These are phyloP conservation scores for Myathropa florea DNA, from an alignment of 2,888 invertebrate genomes.

Conservation along the genomic window DNA sequence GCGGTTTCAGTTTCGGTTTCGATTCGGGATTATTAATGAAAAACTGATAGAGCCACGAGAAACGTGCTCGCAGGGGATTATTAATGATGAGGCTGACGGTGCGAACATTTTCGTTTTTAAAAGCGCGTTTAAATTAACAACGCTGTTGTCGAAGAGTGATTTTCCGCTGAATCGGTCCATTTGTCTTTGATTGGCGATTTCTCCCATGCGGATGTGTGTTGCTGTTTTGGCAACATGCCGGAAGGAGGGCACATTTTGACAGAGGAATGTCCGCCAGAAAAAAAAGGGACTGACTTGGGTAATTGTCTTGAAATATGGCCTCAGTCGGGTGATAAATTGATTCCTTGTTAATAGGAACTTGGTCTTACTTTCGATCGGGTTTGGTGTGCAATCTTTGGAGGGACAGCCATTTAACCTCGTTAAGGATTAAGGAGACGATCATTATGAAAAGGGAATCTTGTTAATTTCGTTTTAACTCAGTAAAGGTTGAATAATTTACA, in stretches of 20 bases:
- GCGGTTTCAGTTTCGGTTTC: conserved; percentile 8
- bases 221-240: conserved; percentile 9
- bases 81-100: conserved; percentile 48
- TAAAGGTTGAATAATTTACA: too few species aligned
- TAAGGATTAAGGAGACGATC: neutral
- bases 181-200: conserved; percentile 62
- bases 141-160: conserved; percentile 58
- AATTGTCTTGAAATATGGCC: neutral
- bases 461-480: too few species aligned
- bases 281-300: neutral
- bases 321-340: neutral
- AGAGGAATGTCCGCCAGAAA: neutral
- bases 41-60: conserved; percentile 55
- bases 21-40: conserved; percentile 51
- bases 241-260: conserved; percentile 14
- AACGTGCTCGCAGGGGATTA: conserved; percentile 32
- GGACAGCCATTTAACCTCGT: neutral
- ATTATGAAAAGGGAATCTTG: too few species aligned
- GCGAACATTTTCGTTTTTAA: conserved; percentile 58
- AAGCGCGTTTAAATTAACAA: conserved; percentile 66
- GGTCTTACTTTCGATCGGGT: neutral
- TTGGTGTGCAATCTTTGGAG: neutral
- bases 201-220: conserved; percentile 27
- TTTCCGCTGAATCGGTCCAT: conserved; percentile 44
- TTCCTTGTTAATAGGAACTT: neutral